A percentile compares a stretch with the other conserved stretches of the same genome.
phyloP scores from a whole-genome alignment of 2,113 vertebrate genomes.

The Peromyscus californicus region DNA sequence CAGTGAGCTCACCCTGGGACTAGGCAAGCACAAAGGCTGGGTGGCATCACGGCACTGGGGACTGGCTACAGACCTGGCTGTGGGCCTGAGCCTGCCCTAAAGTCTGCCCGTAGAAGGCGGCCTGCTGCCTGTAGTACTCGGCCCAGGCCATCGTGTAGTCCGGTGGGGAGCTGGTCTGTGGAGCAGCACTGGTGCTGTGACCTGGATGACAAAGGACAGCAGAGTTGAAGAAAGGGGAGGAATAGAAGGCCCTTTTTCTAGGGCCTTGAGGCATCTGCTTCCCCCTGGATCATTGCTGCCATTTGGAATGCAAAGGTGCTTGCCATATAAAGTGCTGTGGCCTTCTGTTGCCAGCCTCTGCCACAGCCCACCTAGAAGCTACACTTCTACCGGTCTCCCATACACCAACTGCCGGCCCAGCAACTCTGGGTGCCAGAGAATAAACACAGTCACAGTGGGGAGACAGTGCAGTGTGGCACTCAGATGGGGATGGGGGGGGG shows the following conservation, averaged over 20 bases:
- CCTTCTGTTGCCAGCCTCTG: neutral
- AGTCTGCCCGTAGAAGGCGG: slow-evolving; percentile 97
- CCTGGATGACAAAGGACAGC: slow-evolving; percentile 85
- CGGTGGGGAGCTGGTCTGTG: slow-evolving; percentile 96
- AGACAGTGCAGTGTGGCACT: neutral
- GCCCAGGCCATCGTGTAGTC: slow-evolving; percentile 98
- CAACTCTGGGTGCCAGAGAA: neutral
- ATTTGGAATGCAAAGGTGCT: neutral
- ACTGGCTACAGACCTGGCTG: slow-evolving; percentile 92
- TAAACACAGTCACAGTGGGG: neutral
- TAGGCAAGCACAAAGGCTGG: neutral
- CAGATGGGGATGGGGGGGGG: too few species aligned
- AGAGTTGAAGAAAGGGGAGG: neutral
- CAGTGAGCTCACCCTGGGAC: rapidly evolving
- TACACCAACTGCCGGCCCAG: neutral
- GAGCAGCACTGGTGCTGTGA: slow-evolving; percentile 92
- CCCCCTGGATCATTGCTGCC: too few species aligned
- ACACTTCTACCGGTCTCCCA: neutral
- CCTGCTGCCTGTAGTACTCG: slow-evolving; percentile 98
- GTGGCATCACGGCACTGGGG: rapidly evolving
- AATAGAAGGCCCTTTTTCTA: neutral
- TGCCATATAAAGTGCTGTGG: neutral
- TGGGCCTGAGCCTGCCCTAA: slow-evolving; percentile 95
- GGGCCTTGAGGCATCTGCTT: neutral
- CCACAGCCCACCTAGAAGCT: neutral